A percentile compares a stretch with the other conserved stretches of the same genome.
phyloP scores from a whole-genome alignment of 2,797 vertebrate genomes.

The Darevskia nairensis region DNA sequence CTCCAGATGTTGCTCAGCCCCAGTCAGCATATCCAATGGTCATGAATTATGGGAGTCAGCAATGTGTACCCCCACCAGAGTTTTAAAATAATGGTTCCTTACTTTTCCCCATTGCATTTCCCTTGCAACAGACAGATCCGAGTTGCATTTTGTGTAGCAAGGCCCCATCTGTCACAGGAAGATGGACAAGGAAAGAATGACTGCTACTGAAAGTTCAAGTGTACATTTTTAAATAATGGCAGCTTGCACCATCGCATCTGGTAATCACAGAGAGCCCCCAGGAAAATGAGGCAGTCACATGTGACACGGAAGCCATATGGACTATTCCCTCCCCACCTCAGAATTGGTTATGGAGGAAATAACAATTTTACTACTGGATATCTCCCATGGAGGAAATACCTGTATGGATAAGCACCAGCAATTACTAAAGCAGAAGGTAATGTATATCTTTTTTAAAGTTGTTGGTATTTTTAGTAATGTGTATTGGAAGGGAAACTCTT shows the following conservation, averaged over 20 bases:
- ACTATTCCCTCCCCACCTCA: not conserved
- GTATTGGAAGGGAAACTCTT: not conserved
- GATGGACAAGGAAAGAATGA: not conserved
- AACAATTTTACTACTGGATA: slow-evolving; percentile 32
- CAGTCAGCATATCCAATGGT: not conserved
- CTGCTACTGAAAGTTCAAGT: not conserved
- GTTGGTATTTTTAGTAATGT: not conserved
- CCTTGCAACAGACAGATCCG: not conserved
- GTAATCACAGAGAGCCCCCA: not conserved
- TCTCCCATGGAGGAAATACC: slow-evolving; percentile 32
- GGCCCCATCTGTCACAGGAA: not conserved
- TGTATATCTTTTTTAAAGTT: slow-evolving; percentile 5
- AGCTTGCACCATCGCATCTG: not conserved
- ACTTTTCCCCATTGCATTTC: not conserved
- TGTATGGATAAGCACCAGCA: slow-evolving; percentile 40
- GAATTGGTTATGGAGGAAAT: not conserved
- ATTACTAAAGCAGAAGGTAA: slow-evolving; percentile 28
- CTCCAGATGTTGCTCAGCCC: not conserved
- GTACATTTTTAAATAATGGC: not conserved
- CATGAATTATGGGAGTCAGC: no score
- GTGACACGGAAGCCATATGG: not conserved
- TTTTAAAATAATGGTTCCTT: no score
- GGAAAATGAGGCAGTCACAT: not conserved
- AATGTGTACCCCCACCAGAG: no score
- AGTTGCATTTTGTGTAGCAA: not conserved